Evolutionary conservation across 2,797 vertebrate species (phyloP).

Genomic region (Epinephelus awoara): DNA sequence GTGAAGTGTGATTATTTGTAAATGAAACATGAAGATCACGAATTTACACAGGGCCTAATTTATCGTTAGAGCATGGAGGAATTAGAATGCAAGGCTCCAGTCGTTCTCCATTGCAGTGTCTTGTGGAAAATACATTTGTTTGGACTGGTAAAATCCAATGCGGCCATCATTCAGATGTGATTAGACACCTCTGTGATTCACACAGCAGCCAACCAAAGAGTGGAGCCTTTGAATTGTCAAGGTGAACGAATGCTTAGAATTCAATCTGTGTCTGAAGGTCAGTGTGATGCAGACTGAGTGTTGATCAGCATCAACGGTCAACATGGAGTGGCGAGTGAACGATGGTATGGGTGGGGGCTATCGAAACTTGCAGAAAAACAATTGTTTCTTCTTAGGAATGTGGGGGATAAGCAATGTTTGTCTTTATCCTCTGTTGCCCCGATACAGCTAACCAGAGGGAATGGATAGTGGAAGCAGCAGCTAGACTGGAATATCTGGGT

Average conservation of each 20-base stretch:
- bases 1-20: not conserved
- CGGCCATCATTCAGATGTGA: constrained; percentile 1
- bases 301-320: not conserved
- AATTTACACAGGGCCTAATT: not conserved
- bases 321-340: not conserved
- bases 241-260: constrained; percentile 22
- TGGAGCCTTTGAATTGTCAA: constrained; percentile 26
- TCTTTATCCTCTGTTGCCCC: not conserved
- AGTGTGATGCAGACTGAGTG: constrained; percentile 15
- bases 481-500: not conserved
- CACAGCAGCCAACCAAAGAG: not conserved
- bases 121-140: not conserved
- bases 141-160: not conserved
- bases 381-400: not conserved
- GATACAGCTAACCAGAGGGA: constrained; percentile 3
- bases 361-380: not conserved
- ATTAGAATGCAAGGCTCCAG: not conserved
- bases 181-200: constrained; percentile 24
- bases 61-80: too few species aligned
- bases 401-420: not conserved
- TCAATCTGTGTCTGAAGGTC: constrained; percentile 35
- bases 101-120: too few species aligned
- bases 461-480: constrained; percentile 8
- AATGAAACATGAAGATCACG: not conserved
- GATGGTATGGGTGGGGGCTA: not conserved